phyloP scores from a whole-genome alignment of 2,113 vertebrate species.

The Hyaena hyaena region DNA sequence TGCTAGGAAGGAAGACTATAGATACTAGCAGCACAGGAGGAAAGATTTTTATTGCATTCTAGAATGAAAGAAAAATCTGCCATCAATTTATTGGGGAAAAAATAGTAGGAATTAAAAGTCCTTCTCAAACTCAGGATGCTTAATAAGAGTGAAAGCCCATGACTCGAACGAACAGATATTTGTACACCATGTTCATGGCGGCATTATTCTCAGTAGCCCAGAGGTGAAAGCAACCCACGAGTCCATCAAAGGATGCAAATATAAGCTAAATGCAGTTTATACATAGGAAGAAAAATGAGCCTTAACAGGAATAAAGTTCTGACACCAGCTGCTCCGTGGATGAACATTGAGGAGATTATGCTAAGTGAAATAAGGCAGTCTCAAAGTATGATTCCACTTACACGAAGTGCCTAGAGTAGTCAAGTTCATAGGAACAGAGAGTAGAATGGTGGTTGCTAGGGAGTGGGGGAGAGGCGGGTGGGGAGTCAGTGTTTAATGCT shows the following conservation, averaged over 20 bases:
- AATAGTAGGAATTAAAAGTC: not conserved
- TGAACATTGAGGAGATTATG: not conserved
- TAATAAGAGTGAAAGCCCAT: not conserved
- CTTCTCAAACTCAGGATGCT: not conserved
- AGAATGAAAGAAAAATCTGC: not conserved
- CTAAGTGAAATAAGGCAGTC: not conserved
- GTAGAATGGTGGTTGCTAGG: not conserved
- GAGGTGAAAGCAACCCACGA: not conserved
- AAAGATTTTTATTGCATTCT: not conserved
- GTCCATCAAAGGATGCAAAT: not conserved
- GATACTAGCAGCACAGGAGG: not conserved
- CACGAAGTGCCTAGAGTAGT: not conserved
- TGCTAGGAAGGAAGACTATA: not conserved
- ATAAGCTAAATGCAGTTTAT: not conserved
- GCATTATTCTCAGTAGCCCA: not conserved
- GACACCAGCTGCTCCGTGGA: not conserved
- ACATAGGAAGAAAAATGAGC: not conserved
- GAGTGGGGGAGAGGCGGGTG: too few species aligned
- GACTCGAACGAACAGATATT: not conserved
- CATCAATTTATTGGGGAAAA: not conserved
- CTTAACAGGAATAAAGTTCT: not conserved
- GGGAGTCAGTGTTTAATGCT: not conserved
- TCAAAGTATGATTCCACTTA: not conserved
- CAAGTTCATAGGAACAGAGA: not conserved
- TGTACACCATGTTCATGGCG: not conserved